Conservation (phyloP, 37 sponge, comb jelly and placozoan genomes). For the Amphimedon queenslandica region DNA sequence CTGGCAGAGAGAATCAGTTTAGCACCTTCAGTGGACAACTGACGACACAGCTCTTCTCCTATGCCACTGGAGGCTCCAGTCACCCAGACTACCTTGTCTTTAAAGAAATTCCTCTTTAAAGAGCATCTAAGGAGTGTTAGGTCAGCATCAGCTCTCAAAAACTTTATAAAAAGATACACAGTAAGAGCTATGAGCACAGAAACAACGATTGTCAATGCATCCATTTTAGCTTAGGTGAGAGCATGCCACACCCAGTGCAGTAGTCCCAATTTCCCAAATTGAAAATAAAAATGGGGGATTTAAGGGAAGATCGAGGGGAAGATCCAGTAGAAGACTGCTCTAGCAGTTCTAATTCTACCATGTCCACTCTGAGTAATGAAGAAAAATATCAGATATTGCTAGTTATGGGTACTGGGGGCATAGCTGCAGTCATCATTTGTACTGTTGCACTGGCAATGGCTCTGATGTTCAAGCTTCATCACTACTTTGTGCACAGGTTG, state of each 20-base stretch:
- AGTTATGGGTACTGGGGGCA: not conserved
- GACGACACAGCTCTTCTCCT: constrained; percentile 48
- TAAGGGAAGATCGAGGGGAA: no score
- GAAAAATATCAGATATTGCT: not conserved
- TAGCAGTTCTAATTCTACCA: no score
- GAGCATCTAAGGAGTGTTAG: constrained; percentile 20
- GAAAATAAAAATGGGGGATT: no score
- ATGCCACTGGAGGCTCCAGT: constrained; percentile 68
- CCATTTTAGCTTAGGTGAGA: no score
- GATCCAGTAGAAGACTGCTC: no score
- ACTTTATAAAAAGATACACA: not conserved
- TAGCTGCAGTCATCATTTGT: not conserved
- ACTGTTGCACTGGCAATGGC: not conserved
- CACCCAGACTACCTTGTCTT: constrained; percentile 60
- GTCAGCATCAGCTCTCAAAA: constrained; percentile 46
- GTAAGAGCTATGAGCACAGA: no score
- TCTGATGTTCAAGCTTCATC: not conserved
- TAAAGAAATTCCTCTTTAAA: constrained; percentile 34
- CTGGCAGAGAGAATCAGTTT: constrained; percentile 53
- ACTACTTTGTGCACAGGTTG: not conserved
- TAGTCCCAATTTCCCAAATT: no score
- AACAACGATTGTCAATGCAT: no score
- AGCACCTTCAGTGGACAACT: constrained; percentile 41
- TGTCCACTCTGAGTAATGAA: no score
- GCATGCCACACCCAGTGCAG: no score